phyloP scores from a whole-genome alignment of 2,797 vertebrate genomes.

The Melanotaenia boesemani region DNA sequence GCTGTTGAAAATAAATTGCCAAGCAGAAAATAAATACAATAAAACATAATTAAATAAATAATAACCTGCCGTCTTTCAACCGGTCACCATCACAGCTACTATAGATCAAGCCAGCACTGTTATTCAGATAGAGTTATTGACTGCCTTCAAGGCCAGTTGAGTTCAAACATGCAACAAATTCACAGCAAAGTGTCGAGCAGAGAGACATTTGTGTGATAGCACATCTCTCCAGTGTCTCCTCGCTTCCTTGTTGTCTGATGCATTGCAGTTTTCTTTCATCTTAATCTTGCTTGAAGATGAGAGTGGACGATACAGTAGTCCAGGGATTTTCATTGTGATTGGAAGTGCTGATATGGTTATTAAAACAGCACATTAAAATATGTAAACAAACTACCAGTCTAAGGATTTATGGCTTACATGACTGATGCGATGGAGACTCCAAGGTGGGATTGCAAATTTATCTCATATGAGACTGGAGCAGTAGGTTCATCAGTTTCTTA shows the following conservation, averaged over 20 bases:
- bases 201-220: slow-evolving; percentile 32
- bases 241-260: slow-evolving; percentile 29
- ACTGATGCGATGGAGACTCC: slow-evolving; percentile 23
- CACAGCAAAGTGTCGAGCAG: slow-evolving; percentile 29
- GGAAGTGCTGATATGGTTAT: slow-evolving; percentile 51
- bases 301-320: slow-evolving; percentile 33
- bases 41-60: background rate
- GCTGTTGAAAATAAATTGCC: slow-evolving; percentile 20
- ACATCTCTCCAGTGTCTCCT: slow-evolving; percentile 26
- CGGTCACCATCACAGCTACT: slow-evolving; percentile 84
- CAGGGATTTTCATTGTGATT: slow-evolving; percentile 38
- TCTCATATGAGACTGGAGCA: background rate
- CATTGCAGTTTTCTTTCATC: slow-evolving; percentile 1
- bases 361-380: slow-evolving; percentile 52
- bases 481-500: slow-evolving; percentile 29
- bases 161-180: slow-evolving; percentile 37
- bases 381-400: slow-evolving; percentile 38
- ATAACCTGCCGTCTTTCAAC: slow-evolving; percentile 64
- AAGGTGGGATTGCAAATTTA: slow-evolving; percentile 42
- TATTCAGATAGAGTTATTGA: slow-evolving; percentile 34
- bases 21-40: slow-evolving; percentile 15
- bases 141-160: slow-evolving; percentile 28
- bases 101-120: slow-evolving; percentile 24
- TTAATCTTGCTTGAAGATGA: slow-evolving; percentile 31
- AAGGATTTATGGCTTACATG: slow-evolving; percentile 28